Base-by-base conservation (phyloP, 92 coral and sea anemone species). In the Porites evermanni region DNA sequence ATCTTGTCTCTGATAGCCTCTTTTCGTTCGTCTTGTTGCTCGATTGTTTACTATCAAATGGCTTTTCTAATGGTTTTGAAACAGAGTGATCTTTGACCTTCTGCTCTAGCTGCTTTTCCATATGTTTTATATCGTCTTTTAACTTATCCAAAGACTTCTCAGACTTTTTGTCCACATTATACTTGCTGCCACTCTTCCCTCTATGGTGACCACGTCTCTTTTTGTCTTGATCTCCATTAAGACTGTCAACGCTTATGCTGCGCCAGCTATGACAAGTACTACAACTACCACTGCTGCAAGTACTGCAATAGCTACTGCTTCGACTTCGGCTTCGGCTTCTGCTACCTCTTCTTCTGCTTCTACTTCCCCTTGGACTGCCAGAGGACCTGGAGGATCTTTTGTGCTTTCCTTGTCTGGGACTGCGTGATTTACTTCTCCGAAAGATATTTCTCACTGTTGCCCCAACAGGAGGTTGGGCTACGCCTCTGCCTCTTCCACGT, bases 241-340 rank as follows among this genome's bases (percentile, higher is more conserved):
- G 65, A 12, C 88, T 53, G 63, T 75, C 82, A 26, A 64, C 38
- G 23, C 88, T 84, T 59, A 50, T 52, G 64, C 88, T 84, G 12
- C 72, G 53, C 81, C 81, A 75, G 56, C 88, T 84, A 24, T 32
- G 20, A 29, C 86, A 81, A 6, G 88, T 84, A 68, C 92, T 93
- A 44, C 90, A 75, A 87, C 94, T 89, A 44, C 87, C 81, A 72
- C 93, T 89, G 29, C 79, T 67, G 72, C 93, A 92, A 23, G 89
- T 85, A 61, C 95, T 90, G 59, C 88, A 88, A 74, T 87, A 83
- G 61, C 92, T 90, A 44, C 94, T 92, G 74, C 93, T 90, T 67
- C 86, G 82, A 44, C 93, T 89, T 26, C 89, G 70, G 66, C 95
- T 90, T 32, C 91, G 26, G 16, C 75, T 76, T 53, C 78, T 60